phyloP scores from a whole-genome alignment of 1,140 invertebrate species.

The Aricia agestis region DNA sequence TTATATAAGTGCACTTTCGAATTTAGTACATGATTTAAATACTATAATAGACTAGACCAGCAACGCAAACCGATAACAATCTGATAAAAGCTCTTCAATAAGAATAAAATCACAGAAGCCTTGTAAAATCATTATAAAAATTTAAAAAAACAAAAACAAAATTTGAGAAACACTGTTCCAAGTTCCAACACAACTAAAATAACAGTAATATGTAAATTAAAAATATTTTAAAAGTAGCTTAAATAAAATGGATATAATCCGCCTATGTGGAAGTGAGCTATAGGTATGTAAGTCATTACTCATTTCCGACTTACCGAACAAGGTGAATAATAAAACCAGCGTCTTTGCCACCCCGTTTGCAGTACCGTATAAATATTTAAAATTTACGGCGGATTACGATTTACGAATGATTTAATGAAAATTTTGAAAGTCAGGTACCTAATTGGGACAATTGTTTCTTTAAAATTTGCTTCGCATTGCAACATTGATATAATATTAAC shows the following conservation, averaged over 20 bases:
- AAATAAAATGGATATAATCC: constrained; percentile 34
- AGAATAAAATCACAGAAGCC: constrained; percentile 59
- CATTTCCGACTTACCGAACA: neutral
- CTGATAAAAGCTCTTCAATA: constrained; percentile 26
- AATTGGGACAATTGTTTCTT: constrained; percentile 46
- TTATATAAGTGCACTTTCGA: constrained; percentile 71
- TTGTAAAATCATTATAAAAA: constrained; percentile 47
- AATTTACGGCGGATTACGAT: constrained; percentile 20
- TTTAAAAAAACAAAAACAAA: constrained; percentile 50
- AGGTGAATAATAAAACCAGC: neutral
- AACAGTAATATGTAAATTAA: constrained; percentile 39
- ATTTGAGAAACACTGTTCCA: constrained; percentile 74
- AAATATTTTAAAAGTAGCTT: constrained; percentile 42
- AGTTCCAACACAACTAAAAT: constrained; percentile 49
- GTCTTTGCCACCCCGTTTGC: neutral
- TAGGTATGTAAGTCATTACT: neutral
- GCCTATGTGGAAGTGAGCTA: too few species aligned
- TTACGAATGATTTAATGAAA: constrained; percentile 36
- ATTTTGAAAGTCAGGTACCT: constrained; percentile 68
- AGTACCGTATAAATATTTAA: neutral
- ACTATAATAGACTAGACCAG: constrained; percentile 71
- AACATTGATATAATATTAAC: constrained; percentile 39
- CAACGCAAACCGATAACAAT: constrained; percentile 49
- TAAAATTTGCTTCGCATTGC: constrained; percentile 16
- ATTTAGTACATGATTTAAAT: constrained; percentile 62